Conservation (phyloP, 2,113 vertebrate genomes). For the Tenebrosternarchus preto region DNA sequence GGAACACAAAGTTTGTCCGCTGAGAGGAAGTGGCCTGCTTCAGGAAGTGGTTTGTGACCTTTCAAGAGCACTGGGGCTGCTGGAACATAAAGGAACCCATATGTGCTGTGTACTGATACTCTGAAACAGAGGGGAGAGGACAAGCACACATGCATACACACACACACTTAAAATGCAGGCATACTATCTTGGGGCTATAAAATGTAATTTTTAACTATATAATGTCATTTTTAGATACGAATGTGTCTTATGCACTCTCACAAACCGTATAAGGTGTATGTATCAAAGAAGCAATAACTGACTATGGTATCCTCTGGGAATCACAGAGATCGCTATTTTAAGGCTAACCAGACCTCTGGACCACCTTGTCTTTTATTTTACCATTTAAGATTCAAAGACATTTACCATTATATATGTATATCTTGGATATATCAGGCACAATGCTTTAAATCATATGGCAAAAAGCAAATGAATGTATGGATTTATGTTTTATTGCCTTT, state of each 20-base stretch:
- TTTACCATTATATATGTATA: too few relatives aligned
- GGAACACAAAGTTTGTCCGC: slow-evolving; percentile 58
- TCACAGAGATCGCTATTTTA: too few relatives aligned
- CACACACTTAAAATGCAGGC: not conserved
- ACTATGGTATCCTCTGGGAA: too few relatives aligned
- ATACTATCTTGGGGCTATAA: not conserved
- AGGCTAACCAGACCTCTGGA: not conserved
- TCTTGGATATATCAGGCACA: too few relatives aligned
- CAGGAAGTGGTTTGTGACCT: slow-evolving; percentile 77
- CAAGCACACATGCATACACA: not conserved
- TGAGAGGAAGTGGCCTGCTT: slow-evolving; percentile 73
- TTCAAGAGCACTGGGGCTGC: slow-evolving; percentile 59
- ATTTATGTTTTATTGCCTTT: not conserved
- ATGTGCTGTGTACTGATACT: slow-evolving; percentile 51
- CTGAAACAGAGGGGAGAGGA: slow-evolving; percentile 24
- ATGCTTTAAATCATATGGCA: not conserved
- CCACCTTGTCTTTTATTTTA: not conserved
- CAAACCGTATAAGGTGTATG: too few relatives aligned
- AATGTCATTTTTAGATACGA: not conserved
- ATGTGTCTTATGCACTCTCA: not conserved
- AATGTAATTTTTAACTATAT: too few relatives aligned
- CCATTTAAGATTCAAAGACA: not conserved
- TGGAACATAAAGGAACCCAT: slow-evolving; percentile 60
- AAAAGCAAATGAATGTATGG: not conserved
- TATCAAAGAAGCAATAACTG: too few relatives aligned